Evolutionary conservation across 2,113 vertebrate genomes (phyloP).

Genomic region (Notiomystis cincta): DNA sequence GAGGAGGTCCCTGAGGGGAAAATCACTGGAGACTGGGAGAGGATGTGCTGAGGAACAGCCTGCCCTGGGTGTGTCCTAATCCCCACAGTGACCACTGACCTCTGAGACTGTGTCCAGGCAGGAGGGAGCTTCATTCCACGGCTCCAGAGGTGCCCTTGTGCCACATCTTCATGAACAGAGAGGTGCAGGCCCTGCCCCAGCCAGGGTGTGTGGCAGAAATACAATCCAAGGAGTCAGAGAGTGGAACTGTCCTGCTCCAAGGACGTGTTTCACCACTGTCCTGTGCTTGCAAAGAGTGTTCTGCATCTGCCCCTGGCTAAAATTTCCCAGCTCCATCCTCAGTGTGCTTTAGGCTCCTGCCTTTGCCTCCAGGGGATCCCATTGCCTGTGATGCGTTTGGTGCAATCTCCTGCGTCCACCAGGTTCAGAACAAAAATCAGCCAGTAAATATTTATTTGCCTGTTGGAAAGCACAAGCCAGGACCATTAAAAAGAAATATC

Average conservation of each 20-base stretch:
- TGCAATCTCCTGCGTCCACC: neutral
- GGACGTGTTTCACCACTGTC: accelerated
- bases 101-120: neutral
- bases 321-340: neutral
- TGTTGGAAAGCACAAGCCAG: neutral
- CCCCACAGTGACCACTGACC: neutral
- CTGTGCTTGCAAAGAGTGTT: neutral
- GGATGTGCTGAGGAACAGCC: neutral
- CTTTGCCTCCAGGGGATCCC: neutral
- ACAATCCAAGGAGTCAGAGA: neutral
- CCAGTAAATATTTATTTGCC: neutral
- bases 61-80: neutral
- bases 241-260: neutral
- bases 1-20: neutral
- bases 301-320: neutral
- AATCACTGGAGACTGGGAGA: neutral
- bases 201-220: neutral
- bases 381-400: neutral
- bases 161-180: neutral
- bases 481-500: neutral
- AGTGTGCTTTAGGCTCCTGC: neutral
- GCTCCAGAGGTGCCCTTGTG: neutral
- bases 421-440: neutral
- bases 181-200: neutral
- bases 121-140: neutral